Evolutionary conservation across 2,797 vertebrate genomes (phyloP).

Genomic region (Parotocinclus haroldoi): DNA sequence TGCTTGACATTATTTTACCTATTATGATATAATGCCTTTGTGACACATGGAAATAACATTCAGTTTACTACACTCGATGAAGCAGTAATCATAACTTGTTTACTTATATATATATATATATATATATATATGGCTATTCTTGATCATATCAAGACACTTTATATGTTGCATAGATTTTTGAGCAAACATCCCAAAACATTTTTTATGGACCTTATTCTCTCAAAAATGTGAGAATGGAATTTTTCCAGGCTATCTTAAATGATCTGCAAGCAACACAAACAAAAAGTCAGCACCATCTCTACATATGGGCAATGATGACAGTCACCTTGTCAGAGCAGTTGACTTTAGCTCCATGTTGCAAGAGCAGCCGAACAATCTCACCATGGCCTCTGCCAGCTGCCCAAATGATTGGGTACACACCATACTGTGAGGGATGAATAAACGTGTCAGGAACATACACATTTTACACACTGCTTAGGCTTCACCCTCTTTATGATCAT

Average conservation of each 20-base stretch:
- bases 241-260: background rate
- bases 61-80: too few species aligned
- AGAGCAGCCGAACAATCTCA: slow-evolving; percentile 87
- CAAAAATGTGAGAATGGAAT: background rate
- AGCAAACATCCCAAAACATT: background rate
- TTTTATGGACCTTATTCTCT: too few species aligned
- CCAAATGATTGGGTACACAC: slow-evolving; percentile 97
- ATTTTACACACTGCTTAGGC: too few species aligned
- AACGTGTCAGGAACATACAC: background rate
- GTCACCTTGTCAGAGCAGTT: slow-evolving; percentile 98
- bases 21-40: too few species aligned
- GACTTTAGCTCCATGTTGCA: slow-evolving; percentile 90
- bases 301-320: slow-evolving; percentile 16
- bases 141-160: too few species aligned
- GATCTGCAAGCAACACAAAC: background rate
- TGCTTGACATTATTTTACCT: too few species aligned
- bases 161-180: too few species aligned
- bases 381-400: slow-evolving; percentile 93
- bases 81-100: too few species aligned
- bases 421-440: slow-evolving; percentile 80
- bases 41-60: too few species aligned
- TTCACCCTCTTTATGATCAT: too few species aligned
- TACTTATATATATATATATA: too few species aligned
- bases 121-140: too few species aligned
- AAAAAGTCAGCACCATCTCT: slow-evolving; percentile 18